A percentile compares a stretch with the other conserved stretches of the same genome.
These are phyloP conservation scores for Anolis sagrei DNA, from an alignment of 2,113 vertebrate genomes.

Conservation along the genomic window DNA sequence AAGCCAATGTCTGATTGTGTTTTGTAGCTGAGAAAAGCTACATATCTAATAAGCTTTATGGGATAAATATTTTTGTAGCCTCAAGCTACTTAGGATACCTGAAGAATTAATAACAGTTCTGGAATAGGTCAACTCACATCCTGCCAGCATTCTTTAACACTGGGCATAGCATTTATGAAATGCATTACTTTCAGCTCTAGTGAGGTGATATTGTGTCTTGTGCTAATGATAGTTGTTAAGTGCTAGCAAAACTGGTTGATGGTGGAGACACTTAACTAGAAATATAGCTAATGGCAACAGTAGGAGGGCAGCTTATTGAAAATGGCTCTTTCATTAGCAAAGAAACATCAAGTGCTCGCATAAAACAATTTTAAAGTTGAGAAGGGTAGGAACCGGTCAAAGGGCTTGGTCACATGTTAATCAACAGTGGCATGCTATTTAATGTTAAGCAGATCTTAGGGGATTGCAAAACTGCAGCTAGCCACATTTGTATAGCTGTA, in stretches of 20 bases:
- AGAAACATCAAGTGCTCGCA: neutral
- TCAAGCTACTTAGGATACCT: constrained; percentile 53
- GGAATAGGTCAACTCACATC: constrained; percentile 29
- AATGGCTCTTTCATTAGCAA: neutral
- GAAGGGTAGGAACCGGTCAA: neutral
- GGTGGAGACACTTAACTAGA: neutral
- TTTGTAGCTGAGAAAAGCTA: constrained; percentile 50
- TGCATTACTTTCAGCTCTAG: neutral
- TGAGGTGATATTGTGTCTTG: constrained; percentile 37
- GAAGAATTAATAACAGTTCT: constrained; percentile 64
- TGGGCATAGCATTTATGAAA: neutral
- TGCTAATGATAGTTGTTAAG: constrained; percentile 34
- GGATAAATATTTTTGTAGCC: constrained; percentile 63
- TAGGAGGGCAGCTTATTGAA: neutral
- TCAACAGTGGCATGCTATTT: no score
- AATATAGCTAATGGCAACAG: constrained; percentile 18
- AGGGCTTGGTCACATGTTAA: neutral
- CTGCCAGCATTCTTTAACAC: constrained; percentile 41
- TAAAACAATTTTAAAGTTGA: constrained; percentile 1
- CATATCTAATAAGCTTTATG: constrained; percentile 52
- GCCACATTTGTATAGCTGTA: neutral
- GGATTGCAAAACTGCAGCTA: neutral
- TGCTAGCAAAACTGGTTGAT: neutral
- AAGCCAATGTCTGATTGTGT: constrained; percentile 29
- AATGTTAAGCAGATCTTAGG: neutral